phyloP scores from a whole-genome alignment of 2,797 vertebrate genomes.

The Acestrorhynchus altus region DNA sequence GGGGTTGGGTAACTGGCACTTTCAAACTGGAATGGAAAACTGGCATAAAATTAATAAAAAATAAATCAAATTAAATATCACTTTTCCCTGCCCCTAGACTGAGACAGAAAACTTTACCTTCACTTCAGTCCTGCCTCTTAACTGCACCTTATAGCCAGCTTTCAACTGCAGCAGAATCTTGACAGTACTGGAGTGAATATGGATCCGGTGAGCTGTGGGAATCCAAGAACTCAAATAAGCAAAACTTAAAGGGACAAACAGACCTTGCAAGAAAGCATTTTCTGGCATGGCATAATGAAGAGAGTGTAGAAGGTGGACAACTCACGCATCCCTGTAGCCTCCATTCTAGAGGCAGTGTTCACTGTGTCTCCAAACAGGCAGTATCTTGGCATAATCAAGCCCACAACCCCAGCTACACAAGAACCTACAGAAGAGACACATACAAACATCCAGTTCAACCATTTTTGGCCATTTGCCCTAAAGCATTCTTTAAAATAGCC shows the following conservation, averaged over 20 bases:
- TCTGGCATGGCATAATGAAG: too few species aligned
- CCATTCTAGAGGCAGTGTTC: slow-evolving; percentile 81
- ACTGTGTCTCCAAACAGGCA: slow-evolving; percentile 84
- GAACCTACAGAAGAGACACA: slow-evolving; percentile 66
- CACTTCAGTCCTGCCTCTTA: slow-evolving; percentile 83
- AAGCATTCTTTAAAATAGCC: too few species aligned
- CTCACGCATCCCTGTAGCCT: slow-evolving; percentile 80
- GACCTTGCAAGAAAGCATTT: too few species aligned
- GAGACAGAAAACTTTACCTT: slow-evolving; percentile 73
- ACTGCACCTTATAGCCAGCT: slow-evolving; percentile 85
- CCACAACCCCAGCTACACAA: slow-evolving; percentile 81
- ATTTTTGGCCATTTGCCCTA: too few species aligned
- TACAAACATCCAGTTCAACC: neutral
- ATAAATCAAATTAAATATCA: too few species aligned
- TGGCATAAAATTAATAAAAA: too few species aligned
- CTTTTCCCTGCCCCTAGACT: too few species aligned
- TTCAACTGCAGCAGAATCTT: slow-evolving; percentile 79
- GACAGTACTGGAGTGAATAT: slow-evolving; percentile 87
- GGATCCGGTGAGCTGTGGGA: slow-evolving; percentile 86
- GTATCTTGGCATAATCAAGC: slow-evolving; percentile 83
- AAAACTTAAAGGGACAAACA: neutral
- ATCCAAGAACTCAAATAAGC: neutral
- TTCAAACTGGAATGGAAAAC: too few species aligned
- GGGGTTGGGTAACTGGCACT: too few species aligned
- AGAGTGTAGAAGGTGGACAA: slow-evolving; percentile 3